phyloP scores from a whole-genome alignment of 2,888 invertebrate genomes.

The Chelonus formosanus region DNA sequence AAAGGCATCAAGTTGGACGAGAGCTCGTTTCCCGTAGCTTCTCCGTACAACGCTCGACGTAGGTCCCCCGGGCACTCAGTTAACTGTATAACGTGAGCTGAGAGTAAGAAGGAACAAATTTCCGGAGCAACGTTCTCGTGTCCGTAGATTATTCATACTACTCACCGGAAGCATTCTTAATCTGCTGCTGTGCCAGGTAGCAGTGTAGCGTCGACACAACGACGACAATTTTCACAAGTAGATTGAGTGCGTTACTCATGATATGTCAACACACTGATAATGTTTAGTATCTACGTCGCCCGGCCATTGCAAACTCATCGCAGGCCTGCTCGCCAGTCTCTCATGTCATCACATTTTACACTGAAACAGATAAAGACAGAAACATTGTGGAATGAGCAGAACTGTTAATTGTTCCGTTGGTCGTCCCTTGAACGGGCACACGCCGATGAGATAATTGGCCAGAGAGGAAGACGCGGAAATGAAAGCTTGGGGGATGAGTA shows the following conservation, averaged over 20 bases:
- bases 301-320: slow-evolving; percentile 24
- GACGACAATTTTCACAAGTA: slow-evolving; percentile 15
- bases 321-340: slow-evolving; percentile 11
- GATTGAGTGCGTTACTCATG: slow-evolving; percentile 33
- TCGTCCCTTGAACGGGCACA: slow-evolving; percentile 23
- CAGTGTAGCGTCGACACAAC: neutral
- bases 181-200: slow-evolving; percentile 23
- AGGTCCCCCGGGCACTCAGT: slow-evolving; percentile 28
- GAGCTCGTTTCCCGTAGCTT: slow-evolving; percentile 24
- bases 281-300: slow-evolving; percentile 11
- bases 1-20: slow-evolving; percentile 16
- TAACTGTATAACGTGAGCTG: slow-evolving; percentile 15
- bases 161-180: slow-evolving; percentile 40
- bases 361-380: slow-evolving; percentile 41
- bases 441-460: slow-evolving; percentile 20
- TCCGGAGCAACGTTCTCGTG: slow-evolving; percentile 22
- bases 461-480: slow-evolving; percentile 24
- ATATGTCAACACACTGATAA: slow-evolving; percentile 32
- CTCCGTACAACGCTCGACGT: slow-evolving; percentile 12
- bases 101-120: slow-evolving; percentile 27
- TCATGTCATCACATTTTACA: slow-evolving; percentile 49
- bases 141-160: slow-evolving; percentile 32
- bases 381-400: no score
- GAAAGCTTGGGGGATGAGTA: slow-evolving; percentile 5
- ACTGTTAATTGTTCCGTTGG: slow-evolving; percentile 30